These are phyloP conservation scores for Aphaenogaster rudis DNA, from an alignment of 1,140 invertebrate species.

Conservation along the genomic window DNA sequence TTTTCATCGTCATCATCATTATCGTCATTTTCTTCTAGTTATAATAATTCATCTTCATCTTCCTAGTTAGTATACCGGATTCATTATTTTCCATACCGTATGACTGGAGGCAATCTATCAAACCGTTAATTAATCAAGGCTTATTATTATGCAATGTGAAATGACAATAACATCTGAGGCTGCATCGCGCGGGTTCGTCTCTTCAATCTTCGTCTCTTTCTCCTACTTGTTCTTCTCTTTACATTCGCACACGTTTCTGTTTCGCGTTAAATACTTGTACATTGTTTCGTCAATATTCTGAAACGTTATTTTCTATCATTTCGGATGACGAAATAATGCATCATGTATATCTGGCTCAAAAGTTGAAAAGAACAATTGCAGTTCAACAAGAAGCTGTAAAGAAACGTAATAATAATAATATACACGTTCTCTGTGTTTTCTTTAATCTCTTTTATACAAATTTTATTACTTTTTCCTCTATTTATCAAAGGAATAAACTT, in stretches of 20 bases:
- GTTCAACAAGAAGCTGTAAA: background rate
- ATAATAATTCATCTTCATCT: constrained; percentile 77
- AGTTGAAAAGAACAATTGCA: background rate
- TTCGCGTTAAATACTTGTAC: constrained; percentile 3
- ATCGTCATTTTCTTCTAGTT: constrained; percentile 72
- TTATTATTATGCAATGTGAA: constrained; percentile 75
- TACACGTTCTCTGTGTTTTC: background rate
- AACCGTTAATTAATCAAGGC: constrained; percentile 77
- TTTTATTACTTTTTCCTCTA: constrained; percentile 3
- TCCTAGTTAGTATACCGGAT: constrained; percentile 74
- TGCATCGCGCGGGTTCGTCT: constrained; percentile 49
- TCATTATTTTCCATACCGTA: constrained; percentile 72
- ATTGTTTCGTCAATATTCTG: background rate
- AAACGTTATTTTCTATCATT: background rate
- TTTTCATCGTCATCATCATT: constrained; percentile 74
- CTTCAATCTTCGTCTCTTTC: constrained; percentile 72
- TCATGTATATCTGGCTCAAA: background rate
- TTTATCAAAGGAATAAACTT: background rate
- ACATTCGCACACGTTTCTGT: background rate
- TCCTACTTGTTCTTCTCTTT: constrained; percentile 31
- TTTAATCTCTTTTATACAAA: background rate
- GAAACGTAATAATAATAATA: background rate
- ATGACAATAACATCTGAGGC: constrained; percentile 74
- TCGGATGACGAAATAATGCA: background rate
- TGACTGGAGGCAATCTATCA: constrained; percentile 75